These are phyloP conservation scores for Pteruthius melanotis DNA, from an alignment of 2,113 vertebrate genomes.

Conservation along the genomic window DNA sequence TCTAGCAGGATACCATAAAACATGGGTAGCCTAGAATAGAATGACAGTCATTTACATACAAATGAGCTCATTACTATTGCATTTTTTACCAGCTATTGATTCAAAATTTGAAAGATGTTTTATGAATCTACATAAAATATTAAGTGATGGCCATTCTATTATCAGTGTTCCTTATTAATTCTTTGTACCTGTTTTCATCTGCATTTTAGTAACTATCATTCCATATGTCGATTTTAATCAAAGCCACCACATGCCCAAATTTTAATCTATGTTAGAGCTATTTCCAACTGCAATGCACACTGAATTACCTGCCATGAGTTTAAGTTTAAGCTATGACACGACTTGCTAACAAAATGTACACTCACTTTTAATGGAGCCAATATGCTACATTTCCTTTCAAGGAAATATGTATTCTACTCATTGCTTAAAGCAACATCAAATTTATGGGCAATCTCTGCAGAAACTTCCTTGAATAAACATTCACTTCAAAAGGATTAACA, in stretches of 20 bases:
- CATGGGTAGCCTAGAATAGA: slow-evolving; percentile 21
- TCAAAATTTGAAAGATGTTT: slow-evolving; percentile 51
- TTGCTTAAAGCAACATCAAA: neutral
- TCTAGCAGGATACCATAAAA: slow-evolving; percentile 32
- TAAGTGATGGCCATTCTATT: neutral
- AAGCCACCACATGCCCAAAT: neutral
- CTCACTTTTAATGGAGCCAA: neutral
- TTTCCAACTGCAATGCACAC: neutral
- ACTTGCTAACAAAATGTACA: neutral
- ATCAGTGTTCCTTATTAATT: slow-evolving; percentile 20
- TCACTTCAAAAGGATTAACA: neutral
- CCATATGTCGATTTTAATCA: neutral
- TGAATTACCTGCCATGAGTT: neutral
- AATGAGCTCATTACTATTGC: slow-evolving; percentile 64
- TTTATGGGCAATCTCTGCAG: neutral
- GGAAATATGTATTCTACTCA: neutral
- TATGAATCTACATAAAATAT: slow-evolving; percentile 63
- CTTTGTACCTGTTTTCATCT: neutral
- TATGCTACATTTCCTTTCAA: neutral
- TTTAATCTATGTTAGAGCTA: neutral
- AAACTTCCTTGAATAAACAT: slow-evolving; percentile 24
- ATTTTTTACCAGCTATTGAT: slow-evolving; percentile 56
- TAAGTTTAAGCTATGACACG: neutral
- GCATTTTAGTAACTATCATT: neutral
- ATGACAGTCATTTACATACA: slow-evolving; percentile 67